Percentiles rank a stretch among this genome's conserved stretches.
Conservation (phyloP, 1,140 invertebrate genomes). For the Anagrus nilaparvatae region DNA sequence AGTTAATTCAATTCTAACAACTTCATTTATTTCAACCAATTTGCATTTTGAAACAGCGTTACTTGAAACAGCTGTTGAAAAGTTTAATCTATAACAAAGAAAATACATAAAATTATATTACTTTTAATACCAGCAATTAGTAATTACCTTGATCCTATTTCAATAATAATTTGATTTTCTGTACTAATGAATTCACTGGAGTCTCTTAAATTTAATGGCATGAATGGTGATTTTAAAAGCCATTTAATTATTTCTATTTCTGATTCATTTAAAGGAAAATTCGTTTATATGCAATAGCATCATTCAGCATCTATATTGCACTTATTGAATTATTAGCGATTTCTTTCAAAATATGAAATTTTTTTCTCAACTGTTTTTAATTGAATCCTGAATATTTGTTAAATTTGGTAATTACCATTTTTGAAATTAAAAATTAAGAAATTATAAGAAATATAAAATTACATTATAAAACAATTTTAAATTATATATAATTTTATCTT, state of each 20-base stretch:
- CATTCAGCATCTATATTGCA: constrained; percentile 55
- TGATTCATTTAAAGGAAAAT: constrained; percentile 40
- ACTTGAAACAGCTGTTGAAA: constrained; percentile 88
- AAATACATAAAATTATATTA: constrained; percentile 10
- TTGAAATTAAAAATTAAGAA: constrained; percentile 4
- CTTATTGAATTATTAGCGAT: constrained; percentile 26
- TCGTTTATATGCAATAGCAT: constrained; percentile 63
- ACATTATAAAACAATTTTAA: too few species aligned
- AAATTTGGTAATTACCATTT: constrained; percentile 30
- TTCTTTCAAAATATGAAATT: constrained; percentile 21
- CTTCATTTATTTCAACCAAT: constrained; percentile 61
- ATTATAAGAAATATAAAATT: too few species aligned
- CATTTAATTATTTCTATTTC: constrained; percentile 55
- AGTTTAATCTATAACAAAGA: constrained; percentile 62
- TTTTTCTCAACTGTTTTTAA: constrained; percentile 23
- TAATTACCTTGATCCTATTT: constrained; percentile 67
- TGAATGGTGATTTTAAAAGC: constrained; percentile 58
- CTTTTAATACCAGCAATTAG: neutral
- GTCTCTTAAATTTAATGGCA: constrained; percentile 42
- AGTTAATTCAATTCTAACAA: constrained; percentile 72
- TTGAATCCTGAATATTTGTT: constrained; percentile 29
- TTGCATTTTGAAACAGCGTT: constrained; percentile 91
- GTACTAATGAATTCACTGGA: constrained; percentile 37
- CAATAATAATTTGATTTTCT: constrained; percentile 45
- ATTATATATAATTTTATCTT: too few species aligned